phyloP scores from a whole-genome alignment of 2,888 invertebrate genomes.

The Xestia rhomboidea region DNA sequence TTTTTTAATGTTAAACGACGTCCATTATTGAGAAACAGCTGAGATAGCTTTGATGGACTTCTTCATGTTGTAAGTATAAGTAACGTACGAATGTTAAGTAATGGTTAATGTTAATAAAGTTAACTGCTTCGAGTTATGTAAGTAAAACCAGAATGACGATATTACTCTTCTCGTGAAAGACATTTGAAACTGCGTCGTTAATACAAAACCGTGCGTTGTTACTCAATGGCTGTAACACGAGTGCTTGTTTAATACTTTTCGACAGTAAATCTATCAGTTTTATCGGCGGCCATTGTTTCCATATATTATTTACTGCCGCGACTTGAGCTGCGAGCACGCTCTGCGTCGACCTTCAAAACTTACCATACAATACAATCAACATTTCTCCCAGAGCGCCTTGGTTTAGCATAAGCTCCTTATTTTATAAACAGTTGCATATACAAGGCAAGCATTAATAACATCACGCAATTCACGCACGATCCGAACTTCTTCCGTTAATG shows the following conservation, averaged over 20 bases:
- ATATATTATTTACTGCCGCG: slow-evolving; percentile 52
- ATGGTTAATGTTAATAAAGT: slow-evolving; percentile 6
- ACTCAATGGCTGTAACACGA: slow-evolving; percentile 53
- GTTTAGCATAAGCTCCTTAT: slow-evolving; percentile 51
- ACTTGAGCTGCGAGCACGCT: slow-evolving; percentile 53
- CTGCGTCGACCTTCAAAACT: slow-evolving; percentile 50
- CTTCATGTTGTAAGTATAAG: slow-evolving; percentile 6
- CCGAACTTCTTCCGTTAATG: not conserved
- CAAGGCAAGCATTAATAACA: slow-evolving; percentile 29
- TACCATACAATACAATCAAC: slow-evolving; percentile 59
- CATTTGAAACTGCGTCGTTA: slow-evolving; percentile 47
- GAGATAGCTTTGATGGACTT: slow-evolving; percentile 18
- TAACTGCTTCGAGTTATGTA: slow-evolving; percentile 24
- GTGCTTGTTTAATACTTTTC: slow-evolving; percentile 57
- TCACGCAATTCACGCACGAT: slow-evolving; percentile 22
- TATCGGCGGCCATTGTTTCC: slow-evolving; percentile 64
- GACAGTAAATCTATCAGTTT: slow-evolving; percentile 65
- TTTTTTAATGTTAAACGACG: slow-evolving; percentile 5
- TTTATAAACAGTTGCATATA: slow-evolving; percentile 44
- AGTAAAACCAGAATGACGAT: slow-evolving; percentile 1
- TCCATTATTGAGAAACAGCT: slow-evolving; percentile 18
- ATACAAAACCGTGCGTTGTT: slow-evolving; percentile 39
- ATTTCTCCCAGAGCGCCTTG: slow-evolving; percentile 53
- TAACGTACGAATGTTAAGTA: not conserved
- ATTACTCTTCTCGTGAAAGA: slow-evolving; percentile 16